These are phyloP conservation scores for Popillia japonica DNA, from an alignment of 1,140 invertebrate species.

Conservation along the genomic window DNA sequence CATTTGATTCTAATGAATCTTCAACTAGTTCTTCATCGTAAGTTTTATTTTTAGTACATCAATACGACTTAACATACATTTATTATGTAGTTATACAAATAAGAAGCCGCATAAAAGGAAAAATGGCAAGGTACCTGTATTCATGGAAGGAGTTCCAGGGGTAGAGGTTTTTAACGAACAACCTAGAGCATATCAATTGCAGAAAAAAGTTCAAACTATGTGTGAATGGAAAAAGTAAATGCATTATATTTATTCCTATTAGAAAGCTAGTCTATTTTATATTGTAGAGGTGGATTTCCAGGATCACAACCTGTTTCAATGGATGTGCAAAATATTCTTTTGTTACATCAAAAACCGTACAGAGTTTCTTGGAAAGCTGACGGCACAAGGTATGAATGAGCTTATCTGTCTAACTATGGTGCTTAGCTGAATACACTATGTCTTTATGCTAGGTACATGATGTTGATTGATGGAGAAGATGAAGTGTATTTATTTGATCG, in stretches of 20 bases:
- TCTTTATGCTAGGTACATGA: slow-evolving; percentile 82
- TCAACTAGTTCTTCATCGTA: slow-evolving; percentile 48
- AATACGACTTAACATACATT: neutral
- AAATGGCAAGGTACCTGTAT: slow-evolving; percentile 71
- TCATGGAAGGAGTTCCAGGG: slow-evolving; percentile 84
- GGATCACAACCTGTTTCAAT: slow-evolving; percentile 98
- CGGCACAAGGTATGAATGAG: slow-evolving; percentile 75
- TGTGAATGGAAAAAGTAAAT: slow-evolving; percentile 76
- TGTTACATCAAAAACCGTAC: slow-evolving; percentile 84
- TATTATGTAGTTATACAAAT: neutral
- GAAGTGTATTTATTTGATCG: slow-evolving; percentile 95
- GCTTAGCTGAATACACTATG: slow-evolving; percentile 37
- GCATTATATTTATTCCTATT: neutral
- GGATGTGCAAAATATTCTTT: slow-evolving; percentile 82
- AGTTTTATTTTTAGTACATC: slow-evolving; percentile 37
- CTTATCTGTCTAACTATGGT: slow-evolving; percentile 29
- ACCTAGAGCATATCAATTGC: slow-evolving; percentile 72
- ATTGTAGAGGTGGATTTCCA: slow-evolving; percentile 82
- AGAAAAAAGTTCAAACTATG: slow-evolving; percentile 80
- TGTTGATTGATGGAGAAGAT: slow-evolving; percentile 87
- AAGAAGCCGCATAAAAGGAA: slow-evolving; percentile 53
- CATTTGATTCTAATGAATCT: slow-evolving; percentile 38
- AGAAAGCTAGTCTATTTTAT: slow-evolving; percentile 34
- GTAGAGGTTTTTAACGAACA: slow-evolving; percentile 71
- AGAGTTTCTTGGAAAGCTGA: slow-evolving; percentile 99